A percentile compares a stretch with the other conserved stretches of the same genome.
These are phyloP conservation scores for Petrosia ficiformis DNA, from an alignment of 37 sponge, comb jelly and placozoan genomes.

Conservation along the genomic window DNA sequence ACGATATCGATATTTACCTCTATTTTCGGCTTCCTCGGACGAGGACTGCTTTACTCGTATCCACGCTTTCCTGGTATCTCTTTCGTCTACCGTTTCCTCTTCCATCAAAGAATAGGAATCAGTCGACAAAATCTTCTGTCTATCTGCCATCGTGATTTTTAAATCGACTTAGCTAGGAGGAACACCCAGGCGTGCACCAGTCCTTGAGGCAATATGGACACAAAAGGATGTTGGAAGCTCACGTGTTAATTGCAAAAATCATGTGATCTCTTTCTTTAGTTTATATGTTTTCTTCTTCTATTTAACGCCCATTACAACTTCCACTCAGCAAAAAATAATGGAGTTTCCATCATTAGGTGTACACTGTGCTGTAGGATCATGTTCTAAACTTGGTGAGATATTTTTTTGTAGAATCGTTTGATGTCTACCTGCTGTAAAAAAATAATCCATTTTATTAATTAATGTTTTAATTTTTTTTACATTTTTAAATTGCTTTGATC, in stretches of 20 bases:
- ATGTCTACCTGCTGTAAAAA: neutral
- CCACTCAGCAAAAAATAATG: constrained; percentile 23
- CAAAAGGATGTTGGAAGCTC: neutral
- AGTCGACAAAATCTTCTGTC: no score
- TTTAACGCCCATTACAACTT: no score
- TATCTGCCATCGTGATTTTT: no score
- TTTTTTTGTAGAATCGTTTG: no score
- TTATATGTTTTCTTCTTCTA: neutral
- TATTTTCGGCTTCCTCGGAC: neutral
- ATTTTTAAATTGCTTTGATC: neutral
- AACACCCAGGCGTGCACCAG: neutral
- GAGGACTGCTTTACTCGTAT: neutral
- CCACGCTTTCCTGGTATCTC: neutral
- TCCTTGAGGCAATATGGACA: no score
- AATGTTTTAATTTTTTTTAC: neutral
- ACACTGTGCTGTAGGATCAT: constrained; percentile 51
- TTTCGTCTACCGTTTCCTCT: neutral
- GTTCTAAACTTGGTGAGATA: constrained; percentile 65
- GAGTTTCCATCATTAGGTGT: constrained; percentile 67
- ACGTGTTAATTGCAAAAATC: neutral
- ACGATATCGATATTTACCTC: neutral
- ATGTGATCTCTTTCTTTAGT: neutral
- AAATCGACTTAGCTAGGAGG: neutral
- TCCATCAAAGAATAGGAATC: neutral
- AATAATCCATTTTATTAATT: no score